Conservation (phyloP, 2,797 vertebrate genomes). For the Gallirallus australis region DNA sequence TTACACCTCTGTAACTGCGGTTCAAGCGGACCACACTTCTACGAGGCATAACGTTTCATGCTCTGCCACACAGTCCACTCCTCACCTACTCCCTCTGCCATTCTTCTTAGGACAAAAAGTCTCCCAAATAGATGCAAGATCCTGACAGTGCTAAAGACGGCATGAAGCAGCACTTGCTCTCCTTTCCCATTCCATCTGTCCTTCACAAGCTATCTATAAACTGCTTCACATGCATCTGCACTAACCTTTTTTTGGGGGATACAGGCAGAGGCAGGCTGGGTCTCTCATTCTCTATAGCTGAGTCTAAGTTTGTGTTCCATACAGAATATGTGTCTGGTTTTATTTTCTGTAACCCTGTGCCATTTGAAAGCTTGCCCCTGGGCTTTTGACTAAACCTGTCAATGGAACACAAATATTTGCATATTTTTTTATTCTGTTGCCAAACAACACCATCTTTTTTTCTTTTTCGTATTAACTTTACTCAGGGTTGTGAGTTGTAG, state of each 20-base stretch:
- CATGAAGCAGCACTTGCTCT: neutral
- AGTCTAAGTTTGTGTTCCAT: neutral
- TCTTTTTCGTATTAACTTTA: neutral
- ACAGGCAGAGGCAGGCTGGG: neutral
- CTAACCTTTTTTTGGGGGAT: neutral
- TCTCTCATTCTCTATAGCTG: neutral
- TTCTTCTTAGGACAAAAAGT: neutral
- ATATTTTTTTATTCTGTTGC: neutral
- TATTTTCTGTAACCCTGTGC: neutral
- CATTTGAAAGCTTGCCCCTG: neutral
- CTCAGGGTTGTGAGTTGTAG: neutral
- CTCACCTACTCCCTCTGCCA: neutral
- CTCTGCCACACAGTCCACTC: neutral
- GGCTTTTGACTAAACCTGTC: neutral
- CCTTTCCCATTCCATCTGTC: neutral
- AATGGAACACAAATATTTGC: constrained; percentile 15
- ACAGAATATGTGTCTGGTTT: neutral
- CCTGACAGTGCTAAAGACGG: neutral
- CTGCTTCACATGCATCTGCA: neutral
- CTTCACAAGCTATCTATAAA: neutral
- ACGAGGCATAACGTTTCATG: neutral
- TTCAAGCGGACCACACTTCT: neutral
- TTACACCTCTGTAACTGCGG: neutral
- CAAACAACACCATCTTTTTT: neutral
- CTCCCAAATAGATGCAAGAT: neutral